Conservation (phyloP, 2,113 vertebrate genomes). For the Acanthisitta chloris region DNA sequence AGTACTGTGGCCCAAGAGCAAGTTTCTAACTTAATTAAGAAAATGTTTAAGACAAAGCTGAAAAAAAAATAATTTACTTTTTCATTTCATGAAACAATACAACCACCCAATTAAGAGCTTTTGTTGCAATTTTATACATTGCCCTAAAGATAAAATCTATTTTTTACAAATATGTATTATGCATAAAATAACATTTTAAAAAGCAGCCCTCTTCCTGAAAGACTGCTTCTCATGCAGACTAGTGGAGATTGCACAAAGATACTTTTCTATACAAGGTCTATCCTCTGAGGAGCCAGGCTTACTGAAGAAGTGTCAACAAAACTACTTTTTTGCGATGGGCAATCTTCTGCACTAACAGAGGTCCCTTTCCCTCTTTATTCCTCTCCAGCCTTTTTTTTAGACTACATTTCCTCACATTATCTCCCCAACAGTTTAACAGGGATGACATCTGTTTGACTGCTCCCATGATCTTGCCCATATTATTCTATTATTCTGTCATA, state of each 20-base stretch:
- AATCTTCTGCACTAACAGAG: neutral
- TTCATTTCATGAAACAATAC: neutral
- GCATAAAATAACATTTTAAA: neutral
- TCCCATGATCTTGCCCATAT: neutral
- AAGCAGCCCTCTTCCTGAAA: neutral
- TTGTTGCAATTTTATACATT: neutral
- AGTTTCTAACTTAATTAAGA: neutral
- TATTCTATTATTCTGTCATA: slow-evolving; percentile 4
- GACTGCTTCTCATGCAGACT: neutral
- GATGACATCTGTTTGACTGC: neutral
- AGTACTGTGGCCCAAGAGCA: neutral
- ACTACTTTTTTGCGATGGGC: neutral
- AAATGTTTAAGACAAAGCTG: neutral
- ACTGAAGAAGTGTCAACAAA: neutral
- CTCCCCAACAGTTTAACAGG: neutral
- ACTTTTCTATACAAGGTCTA: neutral
- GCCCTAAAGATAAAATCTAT: neutral
- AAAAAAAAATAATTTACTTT: neutral
- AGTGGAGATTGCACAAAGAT: neutral
- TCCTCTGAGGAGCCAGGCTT: neutral
- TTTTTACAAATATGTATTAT: neutral
- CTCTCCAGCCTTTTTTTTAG: accelerated
- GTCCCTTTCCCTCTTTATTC: neutral
- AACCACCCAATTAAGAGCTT: neutral
- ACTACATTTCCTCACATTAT: neutral